Percentiles rank a stretch among this genome's conserved stretches.
Conservation (phyloP, 2,797 vertebrate genomes). For the Macropodus opercularis region DNA sequence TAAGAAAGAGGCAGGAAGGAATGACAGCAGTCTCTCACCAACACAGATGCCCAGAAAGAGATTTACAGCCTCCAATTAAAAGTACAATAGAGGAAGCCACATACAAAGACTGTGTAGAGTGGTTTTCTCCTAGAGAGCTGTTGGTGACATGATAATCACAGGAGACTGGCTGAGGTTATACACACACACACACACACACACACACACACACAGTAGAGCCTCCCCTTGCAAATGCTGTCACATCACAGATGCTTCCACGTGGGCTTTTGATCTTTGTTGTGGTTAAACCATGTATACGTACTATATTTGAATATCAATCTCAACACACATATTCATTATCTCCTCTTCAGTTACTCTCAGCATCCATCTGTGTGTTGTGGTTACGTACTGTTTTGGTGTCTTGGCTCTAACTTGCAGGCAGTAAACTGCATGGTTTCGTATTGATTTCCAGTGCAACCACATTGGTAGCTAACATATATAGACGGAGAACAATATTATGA, state of each 20-base stretch:
- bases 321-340: conserved; percentile 7
- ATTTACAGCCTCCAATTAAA: conserved; percentile 58
- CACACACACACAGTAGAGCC: conserved; percentile 1
- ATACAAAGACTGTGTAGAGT: conserved; percentile 33
- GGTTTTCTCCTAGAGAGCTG: conserved; percentile 20
- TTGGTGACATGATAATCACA: conserved; percentile 44
- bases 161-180: conserved; percentile 9
- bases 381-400: conserved; percentile 16
- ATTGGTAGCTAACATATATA: no score
- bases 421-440: conserved; percentile 41
- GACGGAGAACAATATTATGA: conserved; percentile 10
- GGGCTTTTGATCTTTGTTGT: conserved; percentile 32
- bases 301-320: conserved; percentile 21
- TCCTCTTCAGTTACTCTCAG: not conserved
- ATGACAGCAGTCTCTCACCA: conserved; percentile 27
- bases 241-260: not conserved
- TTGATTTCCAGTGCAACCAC: conserved; percentile 61
- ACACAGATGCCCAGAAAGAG: conserved; percentile 44
- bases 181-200: conserved; percentile 7
- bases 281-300: conserved; percentile 25
- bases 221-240: conserved; percentile 1
- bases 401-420: conserved; percentile 21
- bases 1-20: conserved; percentile 38
- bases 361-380: conserved; percentile 43
- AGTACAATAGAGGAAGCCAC: conserved; percentile 40